Base-by-base conservation (phyloP, 1,140 invertebrate species). In the Drosophila azteca region DNA sequence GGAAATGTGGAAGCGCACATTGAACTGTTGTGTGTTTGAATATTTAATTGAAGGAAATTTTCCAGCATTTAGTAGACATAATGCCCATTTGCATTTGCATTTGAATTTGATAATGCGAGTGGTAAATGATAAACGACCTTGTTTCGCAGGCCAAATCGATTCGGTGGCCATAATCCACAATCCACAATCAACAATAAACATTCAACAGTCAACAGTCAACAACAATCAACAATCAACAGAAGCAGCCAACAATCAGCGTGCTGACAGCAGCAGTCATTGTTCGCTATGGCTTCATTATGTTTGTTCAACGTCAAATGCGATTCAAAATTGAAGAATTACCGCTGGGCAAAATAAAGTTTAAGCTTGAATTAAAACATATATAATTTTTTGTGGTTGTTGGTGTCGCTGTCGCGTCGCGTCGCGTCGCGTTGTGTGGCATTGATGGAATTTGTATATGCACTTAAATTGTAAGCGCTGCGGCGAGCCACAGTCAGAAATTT, bases 391-490 rank as follows among this genome's bases (percentile, higher is more conserved):
- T 71, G 71, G 69, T 43, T 53, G 50, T 72, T 72, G 59, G 35
- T 15, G 51, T 63, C 45, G 51, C 15, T 13, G 17, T 11, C 7
- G 7, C 1, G n/a, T n/a, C n/a, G n/a, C 31, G 9, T 35, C 35
- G 11, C 35, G 11, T 39, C 35, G 3, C 11, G 9, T 39, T 26
- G 53, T 43, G 35, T 85, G 81, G 51, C 82, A 85, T 87, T 85
- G 82, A 70, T 63, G 74, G 75, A 87, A 88, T 58, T 69, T 69
- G 35, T 39, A 2, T 70, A 70, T 70, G 67, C 67, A 70, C 64
- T 70, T 70, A 69, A 70, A 70, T 70, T 69, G 64, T 50, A 29
- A 39, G 35, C 31, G 41, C 57, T 6, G 15, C 4, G 4, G 24
- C 24, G 24, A 26, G 24, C 44, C 31, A 31, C 31, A 39, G 35